Conservation (phyloP, 1,140 invertebrate genomes). For the Halyomorpha halys region DNA sequence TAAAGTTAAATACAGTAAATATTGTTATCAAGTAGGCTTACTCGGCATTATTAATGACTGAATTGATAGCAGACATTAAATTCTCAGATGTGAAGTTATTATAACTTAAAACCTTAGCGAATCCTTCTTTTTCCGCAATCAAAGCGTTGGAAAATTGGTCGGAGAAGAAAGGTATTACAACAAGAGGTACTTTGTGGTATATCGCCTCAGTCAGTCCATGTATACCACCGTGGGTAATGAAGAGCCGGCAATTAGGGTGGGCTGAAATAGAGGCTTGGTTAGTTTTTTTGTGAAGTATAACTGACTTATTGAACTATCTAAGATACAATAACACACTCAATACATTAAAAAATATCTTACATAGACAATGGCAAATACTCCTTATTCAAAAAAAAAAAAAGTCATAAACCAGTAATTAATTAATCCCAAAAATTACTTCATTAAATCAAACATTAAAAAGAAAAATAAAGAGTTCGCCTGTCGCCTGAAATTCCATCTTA, state of each 20-base stretch:
- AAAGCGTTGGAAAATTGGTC: slow-evolving; percentile 44
- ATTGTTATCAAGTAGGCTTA: not conserved
- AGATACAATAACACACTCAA: too few relatives aligned
- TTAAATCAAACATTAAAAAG: too few relatives aligned
- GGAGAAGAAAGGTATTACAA: slow-evolving; percentile 56
- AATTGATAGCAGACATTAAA: slow-evolving; percentile 27
- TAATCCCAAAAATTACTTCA: too few relatives aligned
- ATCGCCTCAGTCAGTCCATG: slow-evolving; percentile 59
- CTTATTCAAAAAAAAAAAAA: too few relatives aligned
- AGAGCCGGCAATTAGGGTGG: slow-evolving; percentile 32
- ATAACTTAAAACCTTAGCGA: slow-evolving; percentile 26
- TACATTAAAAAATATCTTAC: too few relatives aligned
- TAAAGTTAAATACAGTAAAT: not conserved
- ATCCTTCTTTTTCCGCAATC: slow-evolving; percentile 31
- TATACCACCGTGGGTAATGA: slow-evolving; percentile 61
- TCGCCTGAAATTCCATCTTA: too few relatives aligned
- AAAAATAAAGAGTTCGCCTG: too few relatives aligned
- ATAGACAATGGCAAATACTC: too few relatives aligned
- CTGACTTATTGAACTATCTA: too few relatives aligned
- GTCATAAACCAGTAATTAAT: too few relatives aligned
- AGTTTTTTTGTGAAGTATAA: too few relatives aligned
- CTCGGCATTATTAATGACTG: not conserved
- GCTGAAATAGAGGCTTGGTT: too few relatives aligned
- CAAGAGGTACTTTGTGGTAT: slow-evolving; percentile 54
- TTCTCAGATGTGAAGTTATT: slow-evolving; percentile 23